A percentile compares a stretch with the other conserved stretches of the same genome.
These are phyloP conservation scores for Tuberolachnus salignus DNA, from an alignment of 2,888 invertebrate species.

Conservation along the genomic window DNA sequence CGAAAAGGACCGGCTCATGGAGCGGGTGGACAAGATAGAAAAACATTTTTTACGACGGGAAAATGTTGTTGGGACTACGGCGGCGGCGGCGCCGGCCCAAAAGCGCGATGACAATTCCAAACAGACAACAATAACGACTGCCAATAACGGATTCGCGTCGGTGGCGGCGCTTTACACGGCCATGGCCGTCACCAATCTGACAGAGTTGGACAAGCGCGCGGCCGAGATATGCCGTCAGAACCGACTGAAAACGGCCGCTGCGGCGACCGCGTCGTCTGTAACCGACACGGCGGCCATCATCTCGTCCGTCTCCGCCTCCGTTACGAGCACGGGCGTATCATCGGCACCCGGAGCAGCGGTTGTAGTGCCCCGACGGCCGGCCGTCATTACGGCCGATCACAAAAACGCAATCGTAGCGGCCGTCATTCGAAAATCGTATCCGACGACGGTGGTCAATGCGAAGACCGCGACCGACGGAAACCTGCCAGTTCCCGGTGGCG, in stretches of 20 bases:
- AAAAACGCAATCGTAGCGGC: constrained; percentile 39
- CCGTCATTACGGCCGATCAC: constrained; percentile 2
- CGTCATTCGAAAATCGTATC: constrained; percentile 32
- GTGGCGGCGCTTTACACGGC: constrained; percentile 33
- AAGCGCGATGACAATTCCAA: background rate
- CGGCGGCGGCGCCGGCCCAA: background rate
- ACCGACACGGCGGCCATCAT: background rate
- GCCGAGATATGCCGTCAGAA: constrained; percentile 40
- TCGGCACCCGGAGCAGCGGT: background rate
- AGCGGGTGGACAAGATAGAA: constrained; percentile 50
- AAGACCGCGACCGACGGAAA: background rate
- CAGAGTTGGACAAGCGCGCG: constrained; percentile 42
- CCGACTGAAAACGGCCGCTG: background rate
- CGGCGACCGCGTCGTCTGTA: background rate
- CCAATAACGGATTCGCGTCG: constrained; percentile 16
- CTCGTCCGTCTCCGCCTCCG: background rate
- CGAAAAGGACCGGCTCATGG: constrained; percentile 29
- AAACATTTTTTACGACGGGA: constrained; percentile 24
- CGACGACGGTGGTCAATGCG: background rate
- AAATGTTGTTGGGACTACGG: background rate
- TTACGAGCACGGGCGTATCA: background rate
- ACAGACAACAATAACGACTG: background rate
- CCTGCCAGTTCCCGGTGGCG: background rate
- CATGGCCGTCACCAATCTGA: constrained; percentile 48
- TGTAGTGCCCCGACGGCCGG: background rate